Evolutionary conservation across 1,140 invertebrate species (phyloP), one percentile per base, ranked within the genome.

Genomic region (Parasteatoda tepidariorum): DNA sequence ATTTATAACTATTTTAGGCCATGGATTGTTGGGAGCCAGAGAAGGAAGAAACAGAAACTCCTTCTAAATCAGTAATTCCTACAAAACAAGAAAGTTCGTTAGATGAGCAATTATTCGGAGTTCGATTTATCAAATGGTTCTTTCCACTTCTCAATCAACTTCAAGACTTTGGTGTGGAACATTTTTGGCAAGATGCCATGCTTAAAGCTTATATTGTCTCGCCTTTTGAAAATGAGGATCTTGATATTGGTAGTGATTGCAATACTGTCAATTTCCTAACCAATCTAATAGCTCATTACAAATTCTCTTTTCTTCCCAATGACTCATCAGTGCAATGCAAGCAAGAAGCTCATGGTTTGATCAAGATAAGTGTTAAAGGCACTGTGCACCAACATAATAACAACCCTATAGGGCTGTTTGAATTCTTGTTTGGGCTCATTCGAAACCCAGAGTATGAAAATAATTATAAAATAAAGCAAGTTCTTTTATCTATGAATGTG

Each of bases 381-480:
- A 55, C 74, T 30, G 33, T 83, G 11, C 68, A 83, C 41, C 68
- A 57, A 55, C 28, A 18, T n/a, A 62, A 55, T 4, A 66, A 83
- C 26, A 66, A 83, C 26, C 74, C 68, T 38, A 57, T 83, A 57
- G 81, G 81, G 41, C 22, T 83, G 2, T 83, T 83, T 74, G 81
- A 83, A 34, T 11, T 57, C 55, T 30, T 22, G 3, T 83, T 83
- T 55, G 81, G 81, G 18, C 24, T 83, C 3, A 70, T 83, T 11
- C 31, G 38, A 55, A 67, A 74, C 66, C 81, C 81, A n/a, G 57
- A 9, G 15, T 38, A 62, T 62, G 26, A 57, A 26, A 41, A 70
- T 18, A 81, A 61, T 13, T 81, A 66, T 64, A 81, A 81, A 70
- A 81, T 81, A n/a, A 81, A 81, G 38, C n/a, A n/a, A n/a, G n/a